Evolutionary conservation across 2,797 vertebrate species (phyloP), one percentile per base, ranked within the genome.

Genomic region (Cryptoblepharus egeriae): DNA sequence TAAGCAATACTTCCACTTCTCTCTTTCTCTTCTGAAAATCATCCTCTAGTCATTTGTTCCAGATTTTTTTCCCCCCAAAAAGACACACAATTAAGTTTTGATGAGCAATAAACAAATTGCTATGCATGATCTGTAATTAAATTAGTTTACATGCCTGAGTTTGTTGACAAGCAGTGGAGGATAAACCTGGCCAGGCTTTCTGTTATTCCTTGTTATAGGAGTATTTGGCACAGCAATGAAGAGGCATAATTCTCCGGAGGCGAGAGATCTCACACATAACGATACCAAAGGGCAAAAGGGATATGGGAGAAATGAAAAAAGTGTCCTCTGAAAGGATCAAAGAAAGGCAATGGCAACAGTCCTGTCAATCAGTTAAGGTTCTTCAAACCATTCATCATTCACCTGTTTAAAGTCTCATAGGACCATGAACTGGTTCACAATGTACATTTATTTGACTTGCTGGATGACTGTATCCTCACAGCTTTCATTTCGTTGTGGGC

Each of bases 111-210:
- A 67, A 75, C 80, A 75, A 57, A 64, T 58, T 7, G 20, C 37
- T 67, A 58, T 58, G 55, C 74, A 61, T 37, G 74, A 24, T 24
- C 30, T 45, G 39, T 70, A 70, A 82, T 82, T 61, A 49, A 76
- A 60, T 76, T 82, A 76, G 73, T 65, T 76, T 35, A 57, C 80
- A 58, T 65, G 71, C 74, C n/a, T 76, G 80, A 60, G 30, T 52
- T 49, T 63, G 49, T 69, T 39, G 24, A 76, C 64, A 69, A 82
- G 30, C 80, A 69, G n/a, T 35, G 63, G 63, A 82, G 52, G 60
- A 64, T 60, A 58, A 58, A 75, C 18, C 28, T 20, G 35, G 37
- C 63, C 63, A 75, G n/a, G 26, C 18, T 60, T 60, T 76, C 42
- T 69, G 57, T 61, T 35, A 26, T 49, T 70, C n/a, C 24, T 24